Conservation (phyloP, 1,140 invertebrate species). For the Tetranychus cinnabarinus region DNA sequence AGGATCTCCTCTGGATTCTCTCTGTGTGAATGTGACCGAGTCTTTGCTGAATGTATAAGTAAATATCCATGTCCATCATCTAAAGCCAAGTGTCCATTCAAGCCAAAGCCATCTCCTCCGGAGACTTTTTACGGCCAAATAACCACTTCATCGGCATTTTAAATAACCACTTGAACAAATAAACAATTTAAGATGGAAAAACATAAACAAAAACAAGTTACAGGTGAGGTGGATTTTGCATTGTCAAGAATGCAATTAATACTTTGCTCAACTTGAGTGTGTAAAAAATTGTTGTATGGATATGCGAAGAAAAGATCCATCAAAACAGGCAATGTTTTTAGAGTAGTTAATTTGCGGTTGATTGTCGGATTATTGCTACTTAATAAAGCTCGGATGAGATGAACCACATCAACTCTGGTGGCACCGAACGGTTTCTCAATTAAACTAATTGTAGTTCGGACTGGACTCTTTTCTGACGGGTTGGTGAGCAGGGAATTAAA, state of each 20-base stretch:
- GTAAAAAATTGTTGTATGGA: conserved; percentile 67
- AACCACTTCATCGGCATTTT: no score
- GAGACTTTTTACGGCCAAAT: no score
- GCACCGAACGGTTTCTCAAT: conserved; percentile 43
- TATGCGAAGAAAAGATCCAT: conserved; percentile 58
- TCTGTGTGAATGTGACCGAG: conserved; percentile 59
- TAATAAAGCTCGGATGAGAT: conserved; percentile 41
- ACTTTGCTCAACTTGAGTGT: conserved; percentile 52
- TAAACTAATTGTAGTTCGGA: conserved; percentile 18
- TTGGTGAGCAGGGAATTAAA: no score
- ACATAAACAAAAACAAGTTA: neutral
- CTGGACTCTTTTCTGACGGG: no score
- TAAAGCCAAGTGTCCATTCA: conserved; percentile 21
- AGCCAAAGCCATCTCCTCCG: no score
- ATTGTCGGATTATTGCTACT: conserved; percentile 36
- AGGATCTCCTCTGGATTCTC: conserved; percentile 38
- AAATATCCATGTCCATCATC: conserved; percentile 43
- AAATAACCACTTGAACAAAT: no score
- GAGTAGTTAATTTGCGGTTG: conserved; percentile 24
- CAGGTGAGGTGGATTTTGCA: neutral
- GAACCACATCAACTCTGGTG: conserved; percentile 44
- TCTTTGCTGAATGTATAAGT: conserved; percentile 48
- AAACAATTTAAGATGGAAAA: no score
- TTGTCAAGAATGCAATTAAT: conserved; percentile 23
- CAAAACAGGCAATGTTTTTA: conserved; percentile 34